Evolutionary conservation across 2,888 invertebrate species (phyloP).

Genomic region (Formica aserva): DNA sequence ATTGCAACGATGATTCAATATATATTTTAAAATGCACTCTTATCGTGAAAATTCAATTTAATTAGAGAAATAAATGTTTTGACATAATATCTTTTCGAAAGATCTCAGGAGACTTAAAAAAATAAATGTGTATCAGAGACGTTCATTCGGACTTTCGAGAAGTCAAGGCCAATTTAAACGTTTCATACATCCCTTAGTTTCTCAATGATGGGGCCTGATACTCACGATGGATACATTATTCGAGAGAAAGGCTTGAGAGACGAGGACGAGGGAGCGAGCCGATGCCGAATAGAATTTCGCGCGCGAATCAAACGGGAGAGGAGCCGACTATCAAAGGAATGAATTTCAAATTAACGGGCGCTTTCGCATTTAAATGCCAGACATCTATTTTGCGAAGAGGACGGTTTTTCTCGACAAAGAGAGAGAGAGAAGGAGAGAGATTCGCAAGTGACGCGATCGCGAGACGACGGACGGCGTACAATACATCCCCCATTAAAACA

Average conservation of each 20-base stretch:
- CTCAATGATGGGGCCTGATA: slow-evolving; percentile 20
- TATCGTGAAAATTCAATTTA: background rate
- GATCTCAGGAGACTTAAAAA: background rate
- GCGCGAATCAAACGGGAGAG: slow-evolving; percentile 35
- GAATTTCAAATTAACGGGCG: slow-evolving; percentile 54
- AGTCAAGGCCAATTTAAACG: slow-evolving; percentile 6
- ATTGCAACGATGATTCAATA: background rate
- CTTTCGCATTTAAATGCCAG: slow-evolving; percentile 53
- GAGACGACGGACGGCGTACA: slow-evolving; percentile 38
- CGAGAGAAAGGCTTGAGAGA: slow-evolving; percentile 38
- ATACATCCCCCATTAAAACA: slow-evolving; percentile 75
- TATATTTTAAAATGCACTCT: background rate
- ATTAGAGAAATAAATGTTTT: background rate
- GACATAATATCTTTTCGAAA: background rate
- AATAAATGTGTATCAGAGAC: background rate
- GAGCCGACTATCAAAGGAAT: slow-evolving; percentile 53
- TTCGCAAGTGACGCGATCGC: slow-evolving; percentile 29
- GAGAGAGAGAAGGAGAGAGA: background rate
- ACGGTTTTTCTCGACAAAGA: slow-evolving; percentile 10
- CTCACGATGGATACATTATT: slow-evolving; percentile 17
- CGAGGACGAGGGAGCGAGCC: slow-evolving; percentile 25
- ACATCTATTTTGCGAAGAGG: slow-evolving; percentile 46
- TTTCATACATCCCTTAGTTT: slow-evolving; percentile 7
- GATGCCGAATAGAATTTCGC: slow-evolving; percentile 31
- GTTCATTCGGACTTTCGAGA: background rate